Percentiles rank a stretch among this genome's conserved stretches.
Conservation (phyloP, 2,888 invertebrate genomes). For the Heliconius hortense region DNA sequence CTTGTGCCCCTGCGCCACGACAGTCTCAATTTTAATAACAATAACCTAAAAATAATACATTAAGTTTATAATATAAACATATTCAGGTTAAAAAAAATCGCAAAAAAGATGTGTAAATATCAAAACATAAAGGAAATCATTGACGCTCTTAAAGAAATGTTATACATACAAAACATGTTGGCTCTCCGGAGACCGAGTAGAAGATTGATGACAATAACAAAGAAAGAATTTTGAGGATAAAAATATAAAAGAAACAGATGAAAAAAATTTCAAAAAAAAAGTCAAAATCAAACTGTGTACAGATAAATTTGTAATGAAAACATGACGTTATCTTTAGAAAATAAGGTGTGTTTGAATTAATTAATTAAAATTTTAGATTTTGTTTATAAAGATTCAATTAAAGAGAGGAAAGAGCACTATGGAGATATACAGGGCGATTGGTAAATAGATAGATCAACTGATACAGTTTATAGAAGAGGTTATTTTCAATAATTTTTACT, state of each 20-base stretch:
- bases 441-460: no score
- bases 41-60: no score
- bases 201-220: slow-evolving; percentile 9
- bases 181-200: background rate
- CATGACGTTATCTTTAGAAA: background rate
- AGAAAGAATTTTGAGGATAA: background rate
- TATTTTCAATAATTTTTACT: no score
- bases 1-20: no score
- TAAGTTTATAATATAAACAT: background rate
- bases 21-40: no score
- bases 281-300: background rate
- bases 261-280: no score
- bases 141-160: background rate
- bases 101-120: background rate
- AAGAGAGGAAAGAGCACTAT: no score
- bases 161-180: background rate
- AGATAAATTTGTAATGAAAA: background rate
- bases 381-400: background rate
- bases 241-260: background rate
- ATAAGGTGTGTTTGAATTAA: background rate
- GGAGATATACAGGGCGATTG: no score
- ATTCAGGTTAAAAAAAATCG: background rate
- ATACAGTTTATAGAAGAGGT: no score
- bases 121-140: background rate
- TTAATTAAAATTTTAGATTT: background rate